Evolutionary conservation across 1,140 invertebrate genomes (phyloP).

Genomic region (Trichonephila clavata): DNA sequence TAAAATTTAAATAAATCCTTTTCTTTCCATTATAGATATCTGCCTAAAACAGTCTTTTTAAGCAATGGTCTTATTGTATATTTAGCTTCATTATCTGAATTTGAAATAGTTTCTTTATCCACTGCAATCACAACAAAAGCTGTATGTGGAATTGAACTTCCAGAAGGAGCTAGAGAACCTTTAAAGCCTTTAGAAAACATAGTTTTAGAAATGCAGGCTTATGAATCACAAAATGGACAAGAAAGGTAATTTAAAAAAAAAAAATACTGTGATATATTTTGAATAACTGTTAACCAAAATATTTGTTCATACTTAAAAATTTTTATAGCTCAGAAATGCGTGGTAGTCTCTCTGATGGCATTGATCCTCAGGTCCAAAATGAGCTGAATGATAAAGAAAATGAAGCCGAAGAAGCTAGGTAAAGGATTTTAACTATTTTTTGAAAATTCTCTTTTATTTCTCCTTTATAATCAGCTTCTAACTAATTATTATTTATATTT

Average conservation of each 20-base stretch:
- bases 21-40: slow-evolving; percentile 20
- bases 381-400: slow-evolving; percentile 47
- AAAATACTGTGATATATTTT: neutral
- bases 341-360: neutral
- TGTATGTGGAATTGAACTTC: slow-evolving; percentile 59
- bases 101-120: slow-evolving; percentile 72
- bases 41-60: slow-evolving; percentile 38
- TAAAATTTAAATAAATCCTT: neutral
- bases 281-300: neutral
- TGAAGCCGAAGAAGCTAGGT: slow-evolving; percentile 39
- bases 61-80: slow-evolving; percentile 58
- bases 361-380: slow-evolving; percentile 61
- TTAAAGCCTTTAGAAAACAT: slow-evolving; percentile 63
- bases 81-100: slow-evolving; percentile 63
- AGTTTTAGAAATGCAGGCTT: slow-evolving; percentile 63
- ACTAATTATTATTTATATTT: no score
- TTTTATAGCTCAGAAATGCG: neutral
- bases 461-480: no score
- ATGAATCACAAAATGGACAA: slow-evolving; percentile 26
- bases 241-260: slow-evolving; percentile 5
- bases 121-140: slow-evolving; percentile 37
- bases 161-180: slow-evolving; percentile 45
- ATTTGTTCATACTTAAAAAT: neutral
- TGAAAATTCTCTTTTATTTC: neutral
- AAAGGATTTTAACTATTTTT: neutral